Conservation (phyloP, 1,140 invertebrate species). For the Ganaspis sp. region DNA sequence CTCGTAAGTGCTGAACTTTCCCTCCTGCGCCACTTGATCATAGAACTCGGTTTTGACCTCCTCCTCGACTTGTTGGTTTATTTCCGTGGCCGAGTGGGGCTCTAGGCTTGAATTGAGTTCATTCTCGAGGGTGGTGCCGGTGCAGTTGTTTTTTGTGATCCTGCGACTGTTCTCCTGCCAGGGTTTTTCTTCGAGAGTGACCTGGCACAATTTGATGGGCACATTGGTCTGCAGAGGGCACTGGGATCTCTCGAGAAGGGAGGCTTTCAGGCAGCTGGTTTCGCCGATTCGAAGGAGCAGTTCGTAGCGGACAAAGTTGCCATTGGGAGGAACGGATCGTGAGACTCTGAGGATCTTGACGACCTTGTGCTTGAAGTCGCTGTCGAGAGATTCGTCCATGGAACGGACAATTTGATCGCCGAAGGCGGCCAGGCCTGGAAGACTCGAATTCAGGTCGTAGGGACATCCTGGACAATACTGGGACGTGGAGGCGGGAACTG, state of each 20-base stretch:
- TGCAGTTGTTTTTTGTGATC: slow-evolving; percentile 71
- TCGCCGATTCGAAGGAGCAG: slow-evolving; percentile 67
- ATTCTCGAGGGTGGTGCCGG: slow-evolving; percentile 58
- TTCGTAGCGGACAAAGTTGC: slow-evolving; percentile 66
- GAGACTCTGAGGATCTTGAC: slow-evolving; percentile 64
- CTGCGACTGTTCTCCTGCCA: slow-evolving; percentile 60
- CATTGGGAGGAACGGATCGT: slow-evolving; percentile 64
- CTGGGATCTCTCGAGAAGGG: slow-evolving; percentile 59
- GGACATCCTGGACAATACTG: slow-evolving; percentile 72
- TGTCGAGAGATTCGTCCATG: slow-evolving; percentile 64
- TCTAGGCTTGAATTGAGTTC: slow-evolving; percentile 56
- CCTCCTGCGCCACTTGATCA: slow-evolving; percentile 66
- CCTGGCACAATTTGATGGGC: slow-evolving; percentile 63
- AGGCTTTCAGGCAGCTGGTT: slow-evolving; percentile 66
- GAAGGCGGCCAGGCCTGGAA: slow-evolving; percentile 63
- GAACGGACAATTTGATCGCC: slow-evolving; percentile 59
- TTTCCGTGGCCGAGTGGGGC: slow-evolving; percentile 32
- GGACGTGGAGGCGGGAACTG: slow-evolving; percentile 58
- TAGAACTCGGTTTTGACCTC: slow-evolving; percentile 53
- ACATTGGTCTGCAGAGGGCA: slow-evolving; percentile 62
- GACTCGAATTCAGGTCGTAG: slow-evolving; percentile 68
- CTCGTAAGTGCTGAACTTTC: slow-evolving; percentile 53
- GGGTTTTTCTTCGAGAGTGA: slow-evolving; percentile 68
- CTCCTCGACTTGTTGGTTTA: slow-evolving; percentile 40
- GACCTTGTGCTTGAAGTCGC: slow-evolving; percentile 69